These are phyloP conservation scores for Pangasius larnaudii DNA, from an alignment of 2,797 vertebrate genomes.

Conservation along the genomic window DNA sequence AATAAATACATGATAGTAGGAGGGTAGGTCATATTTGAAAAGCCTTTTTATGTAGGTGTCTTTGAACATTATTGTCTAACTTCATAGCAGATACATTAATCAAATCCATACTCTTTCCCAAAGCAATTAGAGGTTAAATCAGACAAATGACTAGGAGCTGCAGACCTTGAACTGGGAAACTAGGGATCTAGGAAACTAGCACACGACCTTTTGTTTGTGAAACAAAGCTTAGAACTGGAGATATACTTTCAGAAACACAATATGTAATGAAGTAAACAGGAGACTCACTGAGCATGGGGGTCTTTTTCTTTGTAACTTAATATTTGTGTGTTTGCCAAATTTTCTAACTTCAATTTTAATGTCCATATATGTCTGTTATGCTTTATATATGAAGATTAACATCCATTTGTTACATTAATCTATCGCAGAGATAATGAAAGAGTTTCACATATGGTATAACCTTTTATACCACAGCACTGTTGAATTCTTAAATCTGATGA, in stretches of 20 bases:
- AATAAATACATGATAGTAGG: neutral
- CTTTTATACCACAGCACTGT: neutral
- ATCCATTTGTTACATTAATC: neutral
- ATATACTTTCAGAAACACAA: neutral
- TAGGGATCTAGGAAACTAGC: neutral
- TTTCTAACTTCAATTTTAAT: neutral
- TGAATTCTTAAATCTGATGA: neutral
- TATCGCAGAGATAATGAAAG: neutral
- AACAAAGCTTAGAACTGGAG: neutral
- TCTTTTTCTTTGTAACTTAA: neutral
- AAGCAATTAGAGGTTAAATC: neutral
- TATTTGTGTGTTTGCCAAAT: neutral
- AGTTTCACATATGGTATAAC: neutral
- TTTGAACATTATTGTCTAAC: neutral
- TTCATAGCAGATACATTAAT: neutral
- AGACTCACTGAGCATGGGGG: neutral
- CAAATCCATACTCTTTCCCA: neutral
- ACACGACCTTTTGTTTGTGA: neutral
- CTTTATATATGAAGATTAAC: neutral
- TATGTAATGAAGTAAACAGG: neutral
- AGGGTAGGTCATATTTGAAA: neutral
- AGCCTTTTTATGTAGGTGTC: neutral
- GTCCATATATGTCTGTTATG: neutral
- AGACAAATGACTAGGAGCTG: neutral
- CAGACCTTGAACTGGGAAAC: neutral